These are phyloP conservation scores for Stichodactyla mertensii DNA, from an alignment of 64 coral and sea anemone species.

Conservation along the genomic window DNA sequence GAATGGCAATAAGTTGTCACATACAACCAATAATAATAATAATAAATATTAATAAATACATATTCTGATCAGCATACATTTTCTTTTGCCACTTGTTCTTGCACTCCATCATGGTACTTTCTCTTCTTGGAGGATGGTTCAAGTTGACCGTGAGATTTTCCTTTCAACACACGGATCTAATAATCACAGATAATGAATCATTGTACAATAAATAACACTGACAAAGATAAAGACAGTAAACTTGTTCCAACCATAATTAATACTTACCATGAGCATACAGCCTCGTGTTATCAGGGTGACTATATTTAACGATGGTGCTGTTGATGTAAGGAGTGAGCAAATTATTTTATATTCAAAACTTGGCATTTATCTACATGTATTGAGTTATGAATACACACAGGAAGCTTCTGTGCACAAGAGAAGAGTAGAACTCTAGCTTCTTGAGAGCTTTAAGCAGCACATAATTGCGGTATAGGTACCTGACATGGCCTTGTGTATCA, in stretches of 20 bases:
- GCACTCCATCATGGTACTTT: background rate
- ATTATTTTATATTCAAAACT: background rate
- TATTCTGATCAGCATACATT: background rate
- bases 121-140: background rate
- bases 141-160: background rate
- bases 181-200: background rate
- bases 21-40: no score
- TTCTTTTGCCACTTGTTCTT: background rate
- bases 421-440: no score
- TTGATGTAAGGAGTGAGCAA: background rate
- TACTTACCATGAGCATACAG: constrained; percentile 85
- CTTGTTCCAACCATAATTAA: background rate
- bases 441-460: no score
- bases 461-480: constrained; percentile 24
- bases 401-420: no score
- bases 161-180: constrained; percentile 49
- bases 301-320: constrained; percentile 71
- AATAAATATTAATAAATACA: background rate
- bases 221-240: no score
- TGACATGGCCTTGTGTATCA: constrained; percentile 66
- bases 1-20: no score
- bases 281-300: constrained; percentile 59
- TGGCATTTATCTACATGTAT: background rate
- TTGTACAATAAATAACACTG: background rate
- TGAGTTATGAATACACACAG: no score